These are phyloP conservation scores for Saguinus midas DNA, from an alignment of 2,113 vertebrate species.

Conservation along the genomic window DNA sequence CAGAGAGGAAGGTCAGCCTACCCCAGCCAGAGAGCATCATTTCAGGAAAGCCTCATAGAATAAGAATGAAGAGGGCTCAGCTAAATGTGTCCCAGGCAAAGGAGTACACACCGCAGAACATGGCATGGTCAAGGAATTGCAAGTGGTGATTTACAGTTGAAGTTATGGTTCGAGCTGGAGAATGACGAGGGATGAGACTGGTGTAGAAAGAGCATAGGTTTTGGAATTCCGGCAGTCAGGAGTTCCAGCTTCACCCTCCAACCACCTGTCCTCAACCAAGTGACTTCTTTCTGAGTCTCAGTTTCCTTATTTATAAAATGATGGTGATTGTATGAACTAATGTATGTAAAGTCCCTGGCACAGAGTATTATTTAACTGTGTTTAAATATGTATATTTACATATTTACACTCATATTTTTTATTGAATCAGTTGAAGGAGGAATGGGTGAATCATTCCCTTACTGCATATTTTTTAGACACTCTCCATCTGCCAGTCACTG, in stretches of 20 bases:
- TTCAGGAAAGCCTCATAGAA: neutral
- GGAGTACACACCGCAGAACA: neutral
- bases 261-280: neutral
- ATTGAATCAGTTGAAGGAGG: neutral
- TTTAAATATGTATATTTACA: neutral
- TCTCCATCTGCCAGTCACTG: neutral
- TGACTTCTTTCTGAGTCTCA: constrained; percentile 12
- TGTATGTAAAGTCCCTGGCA: neutral
- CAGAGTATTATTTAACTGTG: neutral
- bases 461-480: neutral
- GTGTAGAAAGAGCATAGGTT: neutral
- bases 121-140: neutral
- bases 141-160: neutral
- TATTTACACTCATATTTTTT: neutral
- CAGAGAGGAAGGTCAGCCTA: neutral
- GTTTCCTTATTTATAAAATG: constrained; percentile 5
- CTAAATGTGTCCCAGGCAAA: neutral
- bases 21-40: neutral
- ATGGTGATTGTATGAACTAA: neutral
- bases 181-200: neutral
- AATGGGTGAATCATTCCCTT: neutral
- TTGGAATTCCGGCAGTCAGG: neutral
- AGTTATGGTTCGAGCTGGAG: neutral
- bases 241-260: neutral
- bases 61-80: neutral